Conservation (phyloP, 2,888 invertebrate genomes). For the Abscondita cerata region DNA sequence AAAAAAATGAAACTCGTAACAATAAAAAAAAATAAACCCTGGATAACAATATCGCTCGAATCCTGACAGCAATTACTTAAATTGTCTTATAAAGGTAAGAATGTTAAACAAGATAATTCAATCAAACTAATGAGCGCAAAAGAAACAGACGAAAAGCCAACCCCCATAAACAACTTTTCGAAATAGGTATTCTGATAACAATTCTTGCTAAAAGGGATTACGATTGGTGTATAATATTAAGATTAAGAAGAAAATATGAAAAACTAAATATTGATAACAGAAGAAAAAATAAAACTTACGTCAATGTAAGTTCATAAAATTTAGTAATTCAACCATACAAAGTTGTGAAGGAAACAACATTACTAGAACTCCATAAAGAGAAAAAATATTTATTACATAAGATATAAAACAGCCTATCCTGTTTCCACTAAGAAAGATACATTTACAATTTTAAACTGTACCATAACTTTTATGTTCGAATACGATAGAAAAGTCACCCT, state of each 20-base stretch:
- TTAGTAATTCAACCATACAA: slow-evolving; percentile 18
- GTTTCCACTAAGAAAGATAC: slow-evolving; percentile 40
- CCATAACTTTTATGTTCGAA: slow-evolving; percentile 45
- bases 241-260: background rate
- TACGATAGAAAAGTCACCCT: slow-evolving; percentile 38
- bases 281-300: slow-evolving; percentile 9
- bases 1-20: no score
- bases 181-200: no score
- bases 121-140: no score
- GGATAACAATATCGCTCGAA: no score
- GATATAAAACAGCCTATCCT: slow-evolving; percentile 41
- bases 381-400: slow-evolving; percentile 40
- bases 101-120: no score
- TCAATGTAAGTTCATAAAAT: slow-evolving; percentile 9
- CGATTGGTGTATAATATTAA: no score
- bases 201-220: no score
- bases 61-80: no score
- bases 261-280: background rate
- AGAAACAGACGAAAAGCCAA: no score
- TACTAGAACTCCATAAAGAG: slow-evolving; percentile 32
- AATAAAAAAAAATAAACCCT: no score
- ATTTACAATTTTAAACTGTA: slow-evolving; percentile 46
- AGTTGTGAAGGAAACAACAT: slow-evolving; percentile 39
- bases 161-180: no score
- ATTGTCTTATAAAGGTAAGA: no score